These are phyloP conservation scores for Cirrhinus mrigala DNA, from an alignment of 2,797 vertebrate species.

Conservation along the genomic window DNA sequence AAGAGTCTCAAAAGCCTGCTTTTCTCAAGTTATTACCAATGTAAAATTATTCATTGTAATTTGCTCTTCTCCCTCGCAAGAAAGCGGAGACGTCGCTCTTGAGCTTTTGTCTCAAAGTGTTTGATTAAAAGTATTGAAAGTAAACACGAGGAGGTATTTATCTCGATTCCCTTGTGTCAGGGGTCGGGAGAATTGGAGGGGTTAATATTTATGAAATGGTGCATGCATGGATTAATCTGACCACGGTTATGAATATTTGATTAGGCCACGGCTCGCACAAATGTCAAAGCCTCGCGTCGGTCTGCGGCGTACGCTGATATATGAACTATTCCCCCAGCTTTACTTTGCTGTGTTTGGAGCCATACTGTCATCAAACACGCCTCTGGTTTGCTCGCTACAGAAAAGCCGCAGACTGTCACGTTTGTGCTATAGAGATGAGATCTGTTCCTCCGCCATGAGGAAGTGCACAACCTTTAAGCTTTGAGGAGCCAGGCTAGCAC, in stretches of 20 bases:
- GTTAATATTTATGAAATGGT: constrained; percentile 42
- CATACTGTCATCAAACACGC: background rate
- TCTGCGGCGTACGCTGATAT: constrained; percentile 26
- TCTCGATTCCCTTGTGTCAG: constrained; percentile 50
- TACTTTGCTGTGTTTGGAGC: constrained; percentile 43
- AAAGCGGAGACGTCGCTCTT: background rate
- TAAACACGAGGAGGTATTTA: constrained; percentile 62
- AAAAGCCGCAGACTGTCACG: constrained; percentile 32
- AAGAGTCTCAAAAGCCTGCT: constrained; percentile 47
- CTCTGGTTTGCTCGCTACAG: constrained; percentile 5
- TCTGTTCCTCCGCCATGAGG: constrained; percentile 39
- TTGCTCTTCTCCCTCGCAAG: constrained; percentile 23
- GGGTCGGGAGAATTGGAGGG: background rate
- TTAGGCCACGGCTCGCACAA: constrained; percentile 63
- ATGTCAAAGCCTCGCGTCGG: constrained; percentile 70
- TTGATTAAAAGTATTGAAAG: constrained; percentile 61
- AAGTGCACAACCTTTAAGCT: constrained; percentile 42
- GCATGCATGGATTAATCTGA: constrained; percentile 54
- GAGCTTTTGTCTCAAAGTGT: constrained; percentile 41
- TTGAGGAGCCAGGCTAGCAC: constrained; percentile 26
- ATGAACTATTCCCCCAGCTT: constrained; percentile 25
- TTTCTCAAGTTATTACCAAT: constrained; percentile 59
- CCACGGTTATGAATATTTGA: constrained; percentile 75
- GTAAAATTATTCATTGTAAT: constrained; percentile 64
- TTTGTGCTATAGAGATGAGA: constrained; percentile 35